Evolutionary conservation across 2,888 invertebrate species (phyloP).

Genomic region (Thereva unica): DNA sequence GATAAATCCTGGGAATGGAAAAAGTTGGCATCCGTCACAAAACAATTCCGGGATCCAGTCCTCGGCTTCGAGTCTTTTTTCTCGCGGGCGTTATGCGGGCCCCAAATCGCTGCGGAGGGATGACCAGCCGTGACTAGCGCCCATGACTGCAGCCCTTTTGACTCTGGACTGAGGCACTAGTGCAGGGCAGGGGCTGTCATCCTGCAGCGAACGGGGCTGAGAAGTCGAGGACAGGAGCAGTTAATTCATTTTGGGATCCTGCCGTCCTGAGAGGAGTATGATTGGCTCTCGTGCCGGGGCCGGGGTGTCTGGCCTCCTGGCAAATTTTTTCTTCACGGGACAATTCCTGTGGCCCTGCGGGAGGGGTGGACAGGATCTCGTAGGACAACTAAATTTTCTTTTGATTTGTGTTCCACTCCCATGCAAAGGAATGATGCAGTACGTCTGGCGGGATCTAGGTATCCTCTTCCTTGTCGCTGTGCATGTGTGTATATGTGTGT

Average conservation of each 20-base stretch:
- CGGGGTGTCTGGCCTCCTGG: neutral
- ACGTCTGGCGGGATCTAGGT: conserved; percentile 18
- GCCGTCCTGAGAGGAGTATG: neutral
- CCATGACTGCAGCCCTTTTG: neutral
- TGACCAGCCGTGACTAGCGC: neutral
- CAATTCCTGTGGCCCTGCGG: neutral
- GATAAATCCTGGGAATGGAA: conserved; percentile 1
- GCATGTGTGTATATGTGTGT: conserved; percentile 24
- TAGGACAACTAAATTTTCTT: conserved; percentile 35
- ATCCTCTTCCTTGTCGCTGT: conserved; percentile 2
- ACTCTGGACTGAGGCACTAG: no score
- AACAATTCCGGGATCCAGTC: conserved; percentile 21
- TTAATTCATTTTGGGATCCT: conserved; percentile 24
- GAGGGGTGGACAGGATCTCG: conserved; percentile 12
- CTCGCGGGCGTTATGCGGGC: conserved; percentile 20
- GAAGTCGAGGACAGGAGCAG: conserved; percentile 21
- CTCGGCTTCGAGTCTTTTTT: conserved; percentile 18
- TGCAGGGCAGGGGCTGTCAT: no score
- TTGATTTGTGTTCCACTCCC: conserved; percentile 31
- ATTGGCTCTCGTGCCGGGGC: neutral
- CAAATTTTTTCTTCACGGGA: conserved; percentile 3
- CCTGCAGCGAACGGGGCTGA: conserved; percentile 1
- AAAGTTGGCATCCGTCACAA: conserved; percentile 22
- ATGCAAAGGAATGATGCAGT: conserved; percentile 29
- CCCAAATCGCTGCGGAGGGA: conserved; percentile 7